phyloP scores from a whole-genome alignment of 2,797 vertebrate genomes.

The Darevskia mixta region DNA sequence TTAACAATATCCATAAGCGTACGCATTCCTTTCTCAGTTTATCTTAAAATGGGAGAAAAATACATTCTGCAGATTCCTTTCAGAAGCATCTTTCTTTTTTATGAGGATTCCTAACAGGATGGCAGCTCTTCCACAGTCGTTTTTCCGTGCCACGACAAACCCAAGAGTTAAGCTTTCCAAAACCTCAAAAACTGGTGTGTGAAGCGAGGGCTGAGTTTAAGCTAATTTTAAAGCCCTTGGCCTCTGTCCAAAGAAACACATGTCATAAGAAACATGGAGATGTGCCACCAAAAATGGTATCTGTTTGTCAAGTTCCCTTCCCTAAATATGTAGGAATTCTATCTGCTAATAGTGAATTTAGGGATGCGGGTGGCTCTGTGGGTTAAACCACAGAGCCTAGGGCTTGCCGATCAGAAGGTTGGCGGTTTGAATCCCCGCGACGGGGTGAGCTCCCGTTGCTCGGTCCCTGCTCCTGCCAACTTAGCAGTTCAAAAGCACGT shows the following conservation, averaged over 20 bases:
- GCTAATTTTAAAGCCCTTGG: constrained; percentile 34
- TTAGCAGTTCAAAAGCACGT: too few species aligned
- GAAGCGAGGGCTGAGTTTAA: constrained; percentile 36
- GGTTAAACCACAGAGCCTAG: too few species aligned
- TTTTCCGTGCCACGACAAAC: constrained; percentile 72
- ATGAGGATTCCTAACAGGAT: constrained; percentile 67
- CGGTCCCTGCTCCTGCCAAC: too few species aligned
- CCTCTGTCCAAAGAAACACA: background rate
- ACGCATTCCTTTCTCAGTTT: constrained; percentile 68
- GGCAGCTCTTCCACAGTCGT: constrained; percentile 67
- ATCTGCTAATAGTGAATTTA: background rate
- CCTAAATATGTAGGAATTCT: background rate
- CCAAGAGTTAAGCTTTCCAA: constrained; percentile 56
- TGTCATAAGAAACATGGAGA: background rate
- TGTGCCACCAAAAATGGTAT: background rate
- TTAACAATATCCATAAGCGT: constrained; percentile 40
- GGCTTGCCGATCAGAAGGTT: too few species aligned
- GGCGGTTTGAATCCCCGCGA: too few species aligned
- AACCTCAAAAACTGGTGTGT: constrained; percentile 39
- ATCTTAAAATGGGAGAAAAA: constrained; percentile 60
- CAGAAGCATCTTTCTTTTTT: constrained; percentile 71
- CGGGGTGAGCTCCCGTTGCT: too few species aligned
- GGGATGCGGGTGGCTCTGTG: too few species aligned
- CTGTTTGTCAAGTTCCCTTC: background rate
- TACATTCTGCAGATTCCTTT: constrained; percentile 67